These are phyloP conservation scores for Halcyon senegalensis DNA, from an alignment of 2,113 vertebrate species.

Conservation along the genomic window DNA sequence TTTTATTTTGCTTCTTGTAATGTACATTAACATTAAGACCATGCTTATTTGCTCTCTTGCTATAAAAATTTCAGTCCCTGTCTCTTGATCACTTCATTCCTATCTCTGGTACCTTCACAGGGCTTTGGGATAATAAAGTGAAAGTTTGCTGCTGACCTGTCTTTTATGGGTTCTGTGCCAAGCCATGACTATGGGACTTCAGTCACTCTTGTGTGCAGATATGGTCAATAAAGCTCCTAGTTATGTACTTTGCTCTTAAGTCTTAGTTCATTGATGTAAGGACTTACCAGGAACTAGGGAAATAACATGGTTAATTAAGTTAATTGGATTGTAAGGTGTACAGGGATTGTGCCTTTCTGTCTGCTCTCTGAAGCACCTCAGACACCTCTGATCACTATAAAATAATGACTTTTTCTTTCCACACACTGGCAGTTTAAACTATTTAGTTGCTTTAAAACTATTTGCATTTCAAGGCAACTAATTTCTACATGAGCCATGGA, in stretches of 20 bases:
- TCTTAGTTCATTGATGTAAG: slow-evolving; percentile 44
- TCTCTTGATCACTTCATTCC: not conserved
- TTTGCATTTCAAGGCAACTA: not conserved
- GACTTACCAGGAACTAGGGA: slow-evolving; percentile 27
- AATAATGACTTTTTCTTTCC: slow-evolving; percentile 1
- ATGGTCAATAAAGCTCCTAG: slow-evolving; percentile 46
- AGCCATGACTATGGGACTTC: not conserved
- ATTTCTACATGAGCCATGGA: not conserved
- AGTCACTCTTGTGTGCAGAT: not conserved
- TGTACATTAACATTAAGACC: not conserved
- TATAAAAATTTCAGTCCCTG: not conserved
- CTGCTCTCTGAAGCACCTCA: not conserved
- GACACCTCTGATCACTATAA: slow-evolving; percentile 18
- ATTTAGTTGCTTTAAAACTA: not conserved
- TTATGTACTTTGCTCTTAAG: slow-evolving; percentile 26
- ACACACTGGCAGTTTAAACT: not conserved
- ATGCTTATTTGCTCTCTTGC: not conserved
- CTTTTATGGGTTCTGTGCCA: not conserved
- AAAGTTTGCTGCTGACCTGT: not conserved
- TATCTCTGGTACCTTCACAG: not conserved
- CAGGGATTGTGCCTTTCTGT: slow-evolving; percentile 1
- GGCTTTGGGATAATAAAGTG: not conserved
- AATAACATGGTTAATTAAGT: slow-evolving; percentile 63
- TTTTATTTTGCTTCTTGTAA: not conserved
- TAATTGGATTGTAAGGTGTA: slow-evolving; percentile 29